Evolutionary conservation across 2,113 vertebrate genomes (phyloP).

Genomic region (Chaetodon auriga): DNA sequence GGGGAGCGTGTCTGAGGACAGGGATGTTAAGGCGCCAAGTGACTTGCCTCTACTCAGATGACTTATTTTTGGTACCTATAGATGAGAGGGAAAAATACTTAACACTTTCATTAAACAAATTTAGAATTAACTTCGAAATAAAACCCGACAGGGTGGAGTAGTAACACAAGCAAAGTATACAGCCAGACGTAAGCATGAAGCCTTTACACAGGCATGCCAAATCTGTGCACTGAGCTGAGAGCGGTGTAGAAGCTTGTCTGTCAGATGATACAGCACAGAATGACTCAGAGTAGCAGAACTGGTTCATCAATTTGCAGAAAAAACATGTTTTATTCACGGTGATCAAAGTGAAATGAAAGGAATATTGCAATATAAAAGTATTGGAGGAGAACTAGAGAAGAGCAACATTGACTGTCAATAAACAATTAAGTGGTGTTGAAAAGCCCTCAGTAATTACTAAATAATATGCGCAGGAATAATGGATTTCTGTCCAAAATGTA

Average conservation of each 20-base stretch:
- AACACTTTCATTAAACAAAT: background rate
- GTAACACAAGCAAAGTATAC: background rate
- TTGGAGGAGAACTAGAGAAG: background rate
- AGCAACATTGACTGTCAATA: background rate
- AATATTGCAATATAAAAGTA: too few relatives aligned
- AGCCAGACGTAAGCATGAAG: background rate
- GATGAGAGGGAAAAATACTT: constrained; percentile 18
- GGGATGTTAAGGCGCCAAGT: constrained; percentile 85
- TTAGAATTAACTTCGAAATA: background rate
- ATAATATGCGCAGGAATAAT: too few relatives aligned
- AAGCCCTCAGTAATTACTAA: too few relatives aligned
- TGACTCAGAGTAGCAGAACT: background rate
- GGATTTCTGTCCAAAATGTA: background rate
- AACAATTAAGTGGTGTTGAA: background rate
- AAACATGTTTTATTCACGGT: background rate
- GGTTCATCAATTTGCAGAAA: background rate
- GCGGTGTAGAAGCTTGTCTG: background rate
- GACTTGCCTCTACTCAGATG: constrained; percentile 85
- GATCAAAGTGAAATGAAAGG: background rate
- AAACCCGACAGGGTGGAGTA: background rate
- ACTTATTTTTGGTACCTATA: constrained; percentile 73
- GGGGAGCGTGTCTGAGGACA: constrained; percentile 92
- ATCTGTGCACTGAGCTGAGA: background rate
- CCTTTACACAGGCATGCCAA: background rate
- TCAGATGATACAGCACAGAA: background rate